These are phyloP conservation scores for Hoplostethus mediterraneus DNA, from an alignment of 2,797 vertebrate genomes.

Conservation along the genomic window DNA sequence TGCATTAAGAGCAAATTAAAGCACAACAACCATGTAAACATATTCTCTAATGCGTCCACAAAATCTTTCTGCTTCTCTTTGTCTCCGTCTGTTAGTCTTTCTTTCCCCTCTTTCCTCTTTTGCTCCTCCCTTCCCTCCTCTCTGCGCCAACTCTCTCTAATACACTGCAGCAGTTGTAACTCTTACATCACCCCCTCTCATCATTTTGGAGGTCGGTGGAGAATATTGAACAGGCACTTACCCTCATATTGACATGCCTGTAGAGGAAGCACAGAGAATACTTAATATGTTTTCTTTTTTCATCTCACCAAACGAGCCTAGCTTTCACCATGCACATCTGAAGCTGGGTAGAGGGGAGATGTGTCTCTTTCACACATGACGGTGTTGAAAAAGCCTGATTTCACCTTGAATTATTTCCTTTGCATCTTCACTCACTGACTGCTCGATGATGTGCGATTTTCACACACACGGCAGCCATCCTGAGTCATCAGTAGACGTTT, in stretches of 20 bases:
- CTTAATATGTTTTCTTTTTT: constrained; percentile 46
- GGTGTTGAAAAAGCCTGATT: constrained; percentile 58
- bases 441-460: constrained; percentile 71
- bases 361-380: constrained; percentile 39
- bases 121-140: constrained; percentile 40
- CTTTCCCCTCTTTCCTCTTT: constrained; percentile 29
- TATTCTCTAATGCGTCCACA: constrained; percentile 28
- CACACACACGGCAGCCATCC: constrained; percentile 52
- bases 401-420: constrained; percentile 74
- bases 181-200: constrained; percentile 71
- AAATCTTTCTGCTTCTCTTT: constrained; percentile 55
- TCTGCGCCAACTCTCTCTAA: constrained; percentile 57
- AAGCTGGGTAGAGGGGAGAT: constrained; percentile 8
- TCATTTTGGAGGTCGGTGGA: constrained; percentile 73
- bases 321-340: constrained; percentile 31
- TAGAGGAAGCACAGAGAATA: constrained; percentile 60
- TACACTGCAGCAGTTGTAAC: constrained; percentile 77
- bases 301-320: constrained; percentile 15
- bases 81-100: constrained; percentile 57
- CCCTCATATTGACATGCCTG: constrained; percentile 73
- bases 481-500: constrained; percentile 76
- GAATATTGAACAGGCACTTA: constrained; percentile 80
- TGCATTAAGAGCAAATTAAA: constrained; percentile 60
- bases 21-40: constrained; percentile 58
- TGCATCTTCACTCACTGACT: constrained; percentile 55